Evolutionary conservation across 2,797 vertebrate genomes (phyloP), one percentile per base, ranked within the genome.

Genomic region (Orestias chungarensis): DNA sequence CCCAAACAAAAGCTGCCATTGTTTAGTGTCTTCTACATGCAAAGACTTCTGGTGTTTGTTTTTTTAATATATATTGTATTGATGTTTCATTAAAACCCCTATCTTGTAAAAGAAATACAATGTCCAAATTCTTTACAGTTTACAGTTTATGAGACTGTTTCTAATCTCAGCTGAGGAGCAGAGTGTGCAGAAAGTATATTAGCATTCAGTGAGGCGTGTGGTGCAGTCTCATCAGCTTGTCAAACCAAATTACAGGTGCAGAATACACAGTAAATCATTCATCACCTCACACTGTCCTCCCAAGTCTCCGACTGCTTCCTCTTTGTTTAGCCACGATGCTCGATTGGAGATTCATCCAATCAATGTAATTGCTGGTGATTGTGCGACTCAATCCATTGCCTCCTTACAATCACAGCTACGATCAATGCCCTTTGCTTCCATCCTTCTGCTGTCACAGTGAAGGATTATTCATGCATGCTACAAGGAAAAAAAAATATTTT

Each of bases 351-450:
- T 85, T 91, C 86, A 82, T 89, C 89, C 89, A 92, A 92, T 92
- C 92, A 91, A 91, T 93, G 87, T 93, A 94, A 92, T 93, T 93
- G 91, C 55, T 64, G 80, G 75, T 81, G 89, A 93, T 92, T 93
- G 91, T 91, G 91, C 82, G 75, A 82, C 81, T 85, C 86, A 79
- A 85, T 85, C 84, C 82, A 75, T 71, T 66, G 77, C 82, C 87
- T 92, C 73, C 86, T 83, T 74, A 83, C 78, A 89, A 87, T 85
- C 88, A 72, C 69, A 2, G 70, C 62, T 7, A 18, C 73, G 68
- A 91, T 92, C 90, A 66, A 91, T 89, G 81, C 35, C 77, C 75
- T 35, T 31, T 31, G 80, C 82, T 73, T 29, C 72, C 25, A 17
- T 68, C 74, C 33, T 74, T 79, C 84, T 29, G 74, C 83, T 80